phyloP scores from a whole-genome alignment of 2,113 vertebrate species.

The Strix uralensis region DNA sequence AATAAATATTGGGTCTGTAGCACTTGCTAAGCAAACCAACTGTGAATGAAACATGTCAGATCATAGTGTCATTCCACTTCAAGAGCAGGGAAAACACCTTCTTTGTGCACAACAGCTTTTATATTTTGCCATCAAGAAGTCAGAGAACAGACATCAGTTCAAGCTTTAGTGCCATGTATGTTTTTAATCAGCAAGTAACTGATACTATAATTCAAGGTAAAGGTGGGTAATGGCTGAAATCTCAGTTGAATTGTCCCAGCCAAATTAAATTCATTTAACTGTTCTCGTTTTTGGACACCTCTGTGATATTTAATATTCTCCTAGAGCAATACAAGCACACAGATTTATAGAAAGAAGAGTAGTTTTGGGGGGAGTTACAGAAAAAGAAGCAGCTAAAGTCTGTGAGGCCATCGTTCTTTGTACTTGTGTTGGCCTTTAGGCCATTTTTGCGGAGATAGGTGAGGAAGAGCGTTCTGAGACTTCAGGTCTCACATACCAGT shows the following conservation, averaged over 20 bases:
- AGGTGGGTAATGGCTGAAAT: background rate
- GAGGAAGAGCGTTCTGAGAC: background rate
- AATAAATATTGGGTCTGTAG: background rate
- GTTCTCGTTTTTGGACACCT: background rate
- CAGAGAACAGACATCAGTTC: background rate
- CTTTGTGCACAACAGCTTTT: background rate
- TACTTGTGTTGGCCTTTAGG: background rate
- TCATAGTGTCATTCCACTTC: background rate
- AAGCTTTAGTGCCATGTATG: background rate
- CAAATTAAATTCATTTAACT: background rate
- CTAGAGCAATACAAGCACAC: background rate
- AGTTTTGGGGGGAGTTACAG: background rate
- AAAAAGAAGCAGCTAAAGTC: background rate
- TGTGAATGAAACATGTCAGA: background rate
- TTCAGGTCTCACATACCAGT: background rate
- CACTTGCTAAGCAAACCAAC: background rate
- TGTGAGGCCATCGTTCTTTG: fast-evolving
- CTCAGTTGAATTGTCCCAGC: background rate
- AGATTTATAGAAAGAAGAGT: background rate
- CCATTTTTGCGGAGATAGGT: background rate
- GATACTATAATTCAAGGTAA: background rate
- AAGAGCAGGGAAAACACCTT: background rate
- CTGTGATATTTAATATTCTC: background rate
- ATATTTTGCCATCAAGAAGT: background rate
- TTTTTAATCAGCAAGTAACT: background rate